Evolutionary conservation across 1,140 invertebrate species (phyloP).

Genomic region (Trichogramma pretiosum): DNA sequence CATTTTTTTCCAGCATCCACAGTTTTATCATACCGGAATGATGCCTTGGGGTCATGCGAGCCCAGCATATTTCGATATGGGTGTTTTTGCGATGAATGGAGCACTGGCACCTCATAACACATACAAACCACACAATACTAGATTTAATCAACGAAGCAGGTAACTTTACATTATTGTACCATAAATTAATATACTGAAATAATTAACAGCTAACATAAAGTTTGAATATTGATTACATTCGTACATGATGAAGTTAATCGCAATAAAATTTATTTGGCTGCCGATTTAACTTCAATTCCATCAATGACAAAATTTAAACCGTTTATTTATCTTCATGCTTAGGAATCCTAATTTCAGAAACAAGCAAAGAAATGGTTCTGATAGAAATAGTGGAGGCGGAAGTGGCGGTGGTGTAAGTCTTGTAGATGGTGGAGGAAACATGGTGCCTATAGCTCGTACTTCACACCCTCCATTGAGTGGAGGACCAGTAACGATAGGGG

Average conservation of each 20-base stretch:
- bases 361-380: conserved; percentile 34
- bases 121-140: conserved; percentile 48
- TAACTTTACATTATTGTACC: conserved; percentile 17
- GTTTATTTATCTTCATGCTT: neutral
- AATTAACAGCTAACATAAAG: too few relatives aligned
- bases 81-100: conserved; percentile 66
- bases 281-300: neutral
- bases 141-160: conserved; percentile 40
- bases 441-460: conserved; percentile 34
- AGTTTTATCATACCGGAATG: conserved; percentile 51
- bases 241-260: neutral
- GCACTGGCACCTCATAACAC: conserved; percentile 59
- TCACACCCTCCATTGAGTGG: conserved; percentile 34
- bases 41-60: conserved; percentile 51
- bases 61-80: conserved; percentile 61
- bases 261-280: neutral
- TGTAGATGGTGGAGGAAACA: conserved; percentile 24
- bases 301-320: neutral
- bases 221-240: neutral
- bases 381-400: conserved; percentile 18
- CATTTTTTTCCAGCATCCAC: conserved; percentile 44
- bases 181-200: neutral
- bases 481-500: conserved; percentile 24
- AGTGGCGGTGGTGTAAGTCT: conserved; percentile 13
- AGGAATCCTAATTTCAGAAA: conserved; percentile 28